Percentiles rank a stretch among this genome's conserved stretches.
Evolutionary conservation across 2,888 invertebrate species (phyloP).

Genomic region (Sphecodes monilicornis): DNA sequence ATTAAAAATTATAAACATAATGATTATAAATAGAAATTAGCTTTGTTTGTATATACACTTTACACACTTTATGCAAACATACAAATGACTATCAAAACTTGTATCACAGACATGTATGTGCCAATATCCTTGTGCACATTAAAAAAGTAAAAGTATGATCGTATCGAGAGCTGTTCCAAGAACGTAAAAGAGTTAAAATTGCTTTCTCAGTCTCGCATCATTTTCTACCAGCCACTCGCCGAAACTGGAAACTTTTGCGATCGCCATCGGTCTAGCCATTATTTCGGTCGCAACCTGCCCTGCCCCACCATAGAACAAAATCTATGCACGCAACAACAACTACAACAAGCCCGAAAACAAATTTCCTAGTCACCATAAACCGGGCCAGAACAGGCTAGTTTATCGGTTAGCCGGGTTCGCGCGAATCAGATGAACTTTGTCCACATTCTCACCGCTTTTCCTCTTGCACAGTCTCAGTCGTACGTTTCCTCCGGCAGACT

Average conservation of each 20-base stretch:
- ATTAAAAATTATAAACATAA: too few relatives aligned
- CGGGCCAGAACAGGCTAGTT: neutral
- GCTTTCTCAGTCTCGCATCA: neutral
- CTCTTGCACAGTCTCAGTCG: neutral
- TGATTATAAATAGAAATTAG: too few relatives aligned
- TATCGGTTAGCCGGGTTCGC: neutral
- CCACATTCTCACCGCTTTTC: slow-evolving; percentile 33
- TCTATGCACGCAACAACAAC: neutral
- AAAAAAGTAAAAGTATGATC: neutral
- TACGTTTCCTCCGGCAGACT: neutral
- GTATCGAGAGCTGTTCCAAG: neutral
- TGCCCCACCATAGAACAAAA: neutral
- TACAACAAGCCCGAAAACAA: neutral
- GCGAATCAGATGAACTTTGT: neutral
- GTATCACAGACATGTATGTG: too few relatives aligned
- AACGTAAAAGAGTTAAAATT: neutral
- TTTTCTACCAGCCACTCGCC: neutral
- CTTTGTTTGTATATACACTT: too few relatives aligned
- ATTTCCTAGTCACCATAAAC: neutral
- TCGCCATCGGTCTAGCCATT: neutral
- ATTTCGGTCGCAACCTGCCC: neutral
- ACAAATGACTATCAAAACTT: neutral
- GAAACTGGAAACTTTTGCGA: neutral
- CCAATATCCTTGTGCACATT: neutral
- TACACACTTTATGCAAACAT: too few relatives aligned